Conservation (phyloP, 2,888 invertebrate genomes). For the Drosophila anceps region DNA sequence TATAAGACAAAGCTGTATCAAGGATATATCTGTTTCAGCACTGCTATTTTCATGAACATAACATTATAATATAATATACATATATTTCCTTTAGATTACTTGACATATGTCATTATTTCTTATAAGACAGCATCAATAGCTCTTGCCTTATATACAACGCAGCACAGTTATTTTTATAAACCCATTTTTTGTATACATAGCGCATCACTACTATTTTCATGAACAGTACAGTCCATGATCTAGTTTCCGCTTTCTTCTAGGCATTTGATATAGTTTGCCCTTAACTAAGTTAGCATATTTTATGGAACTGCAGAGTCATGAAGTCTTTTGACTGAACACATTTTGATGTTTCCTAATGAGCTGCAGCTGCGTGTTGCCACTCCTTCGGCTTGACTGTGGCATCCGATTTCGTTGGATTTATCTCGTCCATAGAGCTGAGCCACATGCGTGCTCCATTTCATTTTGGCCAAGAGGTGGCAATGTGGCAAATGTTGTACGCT, state of each 20-base stretch:
- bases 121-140: too few relatives aligned
- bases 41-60: too few relatives aligned
- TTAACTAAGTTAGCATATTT: slow-evolving; percentile 5
- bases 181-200: too few relatives aligned
- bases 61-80: too few relatives aligned
- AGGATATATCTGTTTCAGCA: too few relatives aligned
- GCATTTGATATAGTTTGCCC: not conserved
- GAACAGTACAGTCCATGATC: not conserved
- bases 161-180: too few relatives aligned
- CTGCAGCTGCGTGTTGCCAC: slow-evolving; percentile 62
- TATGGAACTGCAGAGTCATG: slow-evolving; percentile 22
- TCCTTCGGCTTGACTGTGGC: slow-evolving; percentile 36
- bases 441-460: slow-evolving; percentile 78
- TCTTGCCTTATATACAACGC: too few relatives aligned
- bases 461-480: slow-evolving; percentile 72
- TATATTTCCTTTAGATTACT: too few relatives aligned
- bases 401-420: slow-evolving; percentile 64
- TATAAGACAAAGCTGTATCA: too few relatives aligned
- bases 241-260: not conserved
- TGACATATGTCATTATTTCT: too few relatives aligned
- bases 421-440: slow-evolving; percentile 32
- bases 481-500: slow-evolving; percentile 78
- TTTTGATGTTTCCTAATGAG: slow-evolving; percentile 68
- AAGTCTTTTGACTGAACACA: slow-evolving; percentile 30
- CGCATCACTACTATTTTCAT: too few relatives aligned